Percentiles rank a stretch among this genome's conserved stretches.
Evolutionary conservation across 37 sponge, comb jelly and placozoan genomes (phyloP).

Genomic region (Aplysina aerophoba): DNA sequence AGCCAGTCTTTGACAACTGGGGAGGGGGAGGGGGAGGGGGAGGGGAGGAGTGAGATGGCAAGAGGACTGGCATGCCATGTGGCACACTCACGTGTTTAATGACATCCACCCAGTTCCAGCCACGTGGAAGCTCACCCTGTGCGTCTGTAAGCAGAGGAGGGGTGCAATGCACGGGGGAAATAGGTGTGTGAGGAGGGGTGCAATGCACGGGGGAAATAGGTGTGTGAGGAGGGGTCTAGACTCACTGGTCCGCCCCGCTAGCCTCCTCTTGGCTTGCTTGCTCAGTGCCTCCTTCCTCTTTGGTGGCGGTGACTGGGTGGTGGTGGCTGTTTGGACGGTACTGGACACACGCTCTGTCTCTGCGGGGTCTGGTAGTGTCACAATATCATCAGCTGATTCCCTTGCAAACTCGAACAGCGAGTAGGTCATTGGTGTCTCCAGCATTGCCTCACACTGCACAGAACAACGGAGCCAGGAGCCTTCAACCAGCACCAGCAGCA

Average conservation of each 20-base stretch:
- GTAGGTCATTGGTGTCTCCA: conserved; percentile 83
- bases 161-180: no score
- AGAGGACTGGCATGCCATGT: neutral
- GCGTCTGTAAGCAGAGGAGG: conserved; percentile 46
- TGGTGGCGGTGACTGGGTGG: conserved; percentile 33
- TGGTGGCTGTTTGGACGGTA: neutral
- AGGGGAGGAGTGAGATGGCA: neutral
- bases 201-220: no score
- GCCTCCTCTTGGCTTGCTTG: conserved; percentile 80
- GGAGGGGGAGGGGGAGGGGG: neutral
- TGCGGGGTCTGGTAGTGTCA: conserved; percentile 11
- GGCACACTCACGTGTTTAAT: conserved; percentile 66
- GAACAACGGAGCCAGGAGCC: neutral
- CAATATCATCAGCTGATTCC: conserved; percentile 71
- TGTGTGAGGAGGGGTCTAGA: neutral
- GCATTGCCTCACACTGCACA: conserved; percentile 67
- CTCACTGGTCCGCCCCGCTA: conserved; percentile 75
- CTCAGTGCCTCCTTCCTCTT: conserved; percentile 73
- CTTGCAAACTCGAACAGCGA: conserved; percentile 81
- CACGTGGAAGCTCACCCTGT: conserved; percentile 80
- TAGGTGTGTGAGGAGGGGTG: no score
- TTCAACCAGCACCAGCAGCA: no score
- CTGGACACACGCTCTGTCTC: no score
- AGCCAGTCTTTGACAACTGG: conserved; percentile 20
- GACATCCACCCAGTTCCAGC: conserved; percentile 94